Percentiles rank a stretch among this genome's conserved stretches.
Evolutionary conservation across 2,113 vertebrate species (phyloP).

Genomic region (Syngnathus scovelli): DNA sequence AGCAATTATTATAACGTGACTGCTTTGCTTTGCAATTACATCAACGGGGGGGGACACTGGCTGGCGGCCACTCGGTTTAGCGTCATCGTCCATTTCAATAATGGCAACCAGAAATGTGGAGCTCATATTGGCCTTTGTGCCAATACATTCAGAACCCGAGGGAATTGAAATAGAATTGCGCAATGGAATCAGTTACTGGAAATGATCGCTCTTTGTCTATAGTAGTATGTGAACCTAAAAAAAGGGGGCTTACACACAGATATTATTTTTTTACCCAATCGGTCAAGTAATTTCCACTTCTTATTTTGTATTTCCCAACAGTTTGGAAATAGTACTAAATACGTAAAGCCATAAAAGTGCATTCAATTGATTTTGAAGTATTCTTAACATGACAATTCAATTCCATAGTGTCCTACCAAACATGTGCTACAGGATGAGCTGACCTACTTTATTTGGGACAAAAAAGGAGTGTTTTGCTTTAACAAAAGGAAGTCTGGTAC

Average conservation of each 20-base stretch:
- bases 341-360: background rate
- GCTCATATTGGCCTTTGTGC: background rate
- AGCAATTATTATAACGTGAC: background rate
- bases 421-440: constrained; percentile 23
- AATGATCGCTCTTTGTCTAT: too few species aligned
- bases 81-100: background rate
- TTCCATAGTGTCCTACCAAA: constrained; percentile 3
- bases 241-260: too few species aligned
- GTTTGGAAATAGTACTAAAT: background rate
- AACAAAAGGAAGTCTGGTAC: constrained; percentile 14
- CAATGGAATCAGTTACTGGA: background rate
- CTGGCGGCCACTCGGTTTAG: background rate
- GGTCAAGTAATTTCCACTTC: too few species aligned
- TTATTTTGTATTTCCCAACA: too few species aligned
- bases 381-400: background rate
- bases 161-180: background rate
- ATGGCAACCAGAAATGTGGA: background rate
- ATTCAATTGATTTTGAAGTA: background rate
- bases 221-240: background rate
- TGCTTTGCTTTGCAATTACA: background rate
- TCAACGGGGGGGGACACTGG: background rate
- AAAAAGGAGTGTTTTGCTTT: constrained; percentile 9
- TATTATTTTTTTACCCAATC: too few species aligned
- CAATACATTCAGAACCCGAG: background rate
- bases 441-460: constrained; percentile 25